Percentiles rank a stretch among this genome's conserved stretches.
Evolutionary conservation across 2,113 vertebrate genomes (phyloP).

Genomic region (Thalassarche chlororhynchos): DNA sequence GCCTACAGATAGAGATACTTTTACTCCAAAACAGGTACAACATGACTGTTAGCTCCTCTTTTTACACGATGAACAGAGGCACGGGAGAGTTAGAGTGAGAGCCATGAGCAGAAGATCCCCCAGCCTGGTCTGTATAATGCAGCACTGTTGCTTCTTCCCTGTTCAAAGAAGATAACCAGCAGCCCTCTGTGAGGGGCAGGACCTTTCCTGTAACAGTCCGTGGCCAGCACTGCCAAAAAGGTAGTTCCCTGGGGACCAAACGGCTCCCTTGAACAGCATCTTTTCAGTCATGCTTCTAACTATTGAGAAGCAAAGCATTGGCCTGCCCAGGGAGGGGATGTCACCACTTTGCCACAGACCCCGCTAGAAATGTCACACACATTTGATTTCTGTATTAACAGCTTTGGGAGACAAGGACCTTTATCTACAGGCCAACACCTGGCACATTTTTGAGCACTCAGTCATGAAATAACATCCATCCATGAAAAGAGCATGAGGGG

Average conservation of each 20-base stretch:
- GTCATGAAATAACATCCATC: not conserved
- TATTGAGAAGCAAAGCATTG: not conserved
- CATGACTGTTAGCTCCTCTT: not conserved
- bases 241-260: not conserved
- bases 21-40: not conserved
- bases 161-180: not conserved
- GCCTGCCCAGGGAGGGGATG: not conserved
- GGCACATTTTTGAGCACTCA: not conserved
- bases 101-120: not conserved
- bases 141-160: not conserved
- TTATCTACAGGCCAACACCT: not conserved
- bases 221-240: not conserved
- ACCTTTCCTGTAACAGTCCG: not conserved
- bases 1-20: not conserved
- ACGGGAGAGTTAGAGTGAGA: not conserved
- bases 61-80: not conserved
- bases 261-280: not conserved
- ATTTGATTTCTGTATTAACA: not conserved
- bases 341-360: not conserved
- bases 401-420: not conserved
- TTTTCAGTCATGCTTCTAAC: not conserved
- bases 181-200: not conserved
- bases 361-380: not conserved
- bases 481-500: not conserved
- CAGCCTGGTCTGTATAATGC: not conserved